These are phyloP conservation scores for Monodelphis domestica DNA, from an alignment of 2,797 vertebrate species.

Conservation along the genomic window DNA sequence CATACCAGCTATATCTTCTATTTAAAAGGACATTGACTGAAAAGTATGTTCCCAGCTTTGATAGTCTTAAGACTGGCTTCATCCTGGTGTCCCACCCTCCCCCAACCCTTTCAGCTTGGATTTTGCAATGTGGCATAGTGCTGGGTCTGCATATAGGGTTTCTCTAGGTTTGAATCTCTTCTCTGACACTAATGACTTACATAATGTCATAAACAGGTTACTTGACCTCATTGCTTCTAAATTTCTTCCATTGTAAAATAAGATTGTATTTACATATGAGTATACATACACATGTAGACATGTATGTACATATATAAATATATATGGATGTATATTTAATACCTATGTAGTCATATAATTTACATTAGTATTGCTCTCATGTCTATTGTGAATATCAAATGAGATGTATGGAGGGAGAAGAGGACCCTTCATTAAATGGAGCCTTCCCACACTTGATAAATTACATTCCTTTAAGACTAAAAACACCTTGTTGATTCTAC, in stretches of 20 bases:
- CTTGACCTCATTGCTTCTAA: no score
- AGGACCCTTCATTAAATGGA: no score
- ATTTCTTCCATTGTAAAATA: no score
- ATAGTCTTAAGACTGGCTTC: neutral
- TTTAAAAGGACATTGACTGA: constrained; percentile 51
- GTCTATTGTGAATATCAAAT: neutral
- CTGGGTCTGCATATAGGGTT: neutral
- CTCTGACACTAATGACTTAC: neutral
- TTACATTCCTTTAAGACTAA: no score
- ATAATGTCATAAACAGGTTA: no score
- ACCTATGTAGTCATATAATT: neutral
- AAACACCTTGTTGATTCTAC: no score
- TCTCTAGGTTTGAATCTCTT: neutral
- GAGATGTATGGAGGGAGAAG: no score
- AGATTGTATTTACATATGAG: no score
- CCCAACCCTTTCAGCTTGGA: neutral
- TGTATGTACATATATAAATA: no score
- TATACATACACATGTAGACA: no score
- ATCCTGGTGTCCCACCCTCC: neutral
- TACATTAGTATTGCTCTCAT: neutral
- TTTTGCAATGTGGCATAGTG: neutral
- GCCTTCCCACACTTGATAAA: no score
- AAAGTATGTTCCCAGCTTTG: neutral
- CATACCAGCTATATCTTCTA: neutral
- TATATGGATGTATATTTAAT: no score